A percentile compares a stretch with the other conserved stretches of the same genome.
phyloP scores from a whole-genome alignment of 2,113 vertebrate species.

The Oryzias javanicus region DNA sequence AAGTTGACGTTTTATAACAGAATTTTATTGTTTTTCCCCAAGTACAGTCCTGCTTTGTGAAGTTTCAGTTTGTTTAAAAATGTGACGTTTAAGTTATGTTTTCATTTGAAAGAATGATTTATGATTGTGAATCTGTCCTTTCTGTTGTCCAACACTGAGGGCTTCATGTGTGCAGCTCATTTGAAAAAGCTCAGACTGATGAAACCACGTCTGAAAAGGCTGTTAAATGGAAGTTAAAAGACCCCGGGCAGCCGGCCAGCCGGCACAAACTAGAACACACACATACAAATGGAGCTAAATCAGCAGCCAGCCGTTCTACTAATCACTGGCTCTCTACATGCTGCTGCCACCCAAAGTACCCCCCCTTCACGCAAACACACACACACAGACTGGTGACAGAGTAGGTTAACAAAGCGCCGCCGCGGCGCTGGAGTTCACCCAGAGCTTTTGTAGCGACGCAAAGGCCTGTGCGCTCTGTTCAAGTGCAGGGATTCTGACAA shows the following conservation, averaged over 20 bases:
- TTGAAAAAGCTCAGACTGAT: constrained; percentile 10
- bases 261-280: constrained; percentile 6
- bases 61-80: too few relatives aligned
- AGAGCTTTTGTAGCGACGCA: constrained; percentile 16
- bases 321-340: constrained; percentile 33
- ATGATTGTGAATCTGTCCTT: too few relatives aligned
- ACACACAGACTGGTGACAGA: constrained; percentile 9
- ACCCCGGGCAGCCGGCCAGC: constrained; percentile 7
- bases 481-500: constrained; percentile 12
- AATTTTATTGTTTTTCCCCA: too few relatives aligned
- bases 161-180: constrained; percentile 7
- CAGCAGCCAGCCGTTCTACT: constrained; percentile 33
- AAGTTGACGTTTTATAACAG: too few relatives aligned
- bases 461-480: background rate
- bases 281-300: constrained; percentile 9
- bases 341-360: constrained; percentile 45
- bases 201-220: constrained; percentile 6
- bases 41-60: too few relatives aligned
- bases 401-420: constrained; percentile 20
- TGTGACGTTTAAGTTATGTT: too few relatives aligned
- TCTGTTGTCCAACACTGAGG: background rate
- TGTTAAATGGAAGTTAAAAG: constrained; percentile 26
- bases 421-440: constrained; percentile 15
- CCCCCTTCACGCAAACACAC: constrained; percentile 8
- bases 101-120: too few relatives aligned